phyloP scores from a whole-genome alignment of 2,797 vertebrate genomes.

The Hapalemur alaotrensis region DNA sequence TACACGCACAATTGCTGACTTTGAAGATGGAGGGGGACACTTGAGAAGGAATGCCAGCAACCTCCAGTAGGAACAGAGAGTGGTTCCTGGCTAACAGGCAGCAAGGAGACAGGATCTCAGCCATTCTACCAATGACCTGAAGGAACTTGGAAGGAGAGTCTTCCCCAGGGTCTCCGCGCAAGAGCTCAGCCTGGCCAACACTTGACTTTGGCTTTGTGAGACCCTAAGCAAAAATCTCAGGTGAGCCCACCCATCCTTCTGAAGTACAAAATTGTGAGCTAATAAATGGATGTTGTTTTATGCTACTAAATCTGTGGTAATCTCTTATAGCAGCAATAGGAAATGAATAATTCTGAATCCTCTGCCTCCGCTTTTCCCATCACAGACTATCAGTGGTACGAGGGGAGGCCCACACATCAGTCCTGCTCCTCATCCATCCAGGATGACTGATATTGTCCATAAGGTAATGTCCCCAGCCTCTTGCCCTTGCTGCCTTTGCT shows the following conservation, averaged over 20 bases:
- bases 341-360: neutral
- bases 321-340: neutral
- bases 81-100: neutral
- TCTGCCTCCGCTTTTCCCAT: neutral
- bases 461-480: neutral
- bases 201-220: neutral
- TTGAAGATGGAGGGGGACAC: neutral
- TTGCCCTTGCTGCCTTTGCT: neutral
- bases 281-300: neutral
- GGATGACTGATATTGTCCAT: neutral
- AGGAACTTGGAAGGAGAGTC: neutral
- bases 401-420: neutral
- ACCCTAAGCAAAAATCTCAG: neutral
- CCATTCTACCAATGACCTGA: neutral
- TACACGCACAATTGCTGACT: neutral
- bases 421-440: neutral
- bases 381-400: neutral
- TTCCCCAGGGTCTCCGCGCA: neutral
- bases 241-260: neutral
- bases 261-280: neutral
- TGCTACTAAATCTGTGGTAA: neutral
- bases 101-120: neutral
- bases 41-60: neutral
- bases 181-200: neutral
- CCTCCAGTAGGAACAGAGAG: neutral